Percentiles rank a stretch among this genome's conserved stretches.
These are phyloP conservation scores for Enteromius viviparus DNA, from an alignment of 2,797 vertebrate genomes.

Conservation along the genomic window DNA sequence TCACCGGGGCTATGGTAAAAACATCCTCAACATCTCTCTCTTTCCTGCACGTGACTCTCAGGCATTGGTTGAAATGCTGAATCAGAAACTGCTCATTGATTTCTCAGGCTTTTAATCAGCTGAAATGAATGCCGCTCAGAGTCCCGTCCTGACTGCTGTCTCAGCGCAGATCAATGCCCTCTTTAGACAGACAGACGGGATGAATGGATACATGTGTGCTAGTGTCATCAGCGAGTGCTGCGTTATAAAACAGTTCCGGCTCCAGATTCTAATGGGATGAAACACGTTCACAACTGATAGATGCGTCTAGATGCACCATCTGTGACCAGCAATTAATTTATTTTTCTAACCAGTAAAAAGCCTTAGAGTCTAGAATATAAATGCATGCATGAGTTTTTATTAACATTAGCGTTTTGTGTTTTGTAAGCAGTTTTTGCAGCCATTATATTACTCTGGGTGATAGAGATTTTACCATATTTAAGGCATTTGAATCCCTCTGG, in stretches of 20 bases:
- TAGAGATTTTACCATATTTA: background rate
- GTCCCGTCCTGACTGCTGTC: slow-evolving; percentile 55
- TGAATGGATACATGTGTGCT: slow-evolving; percentile 20
- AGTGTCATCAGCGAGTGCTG: slow-evolving; percentile 9
- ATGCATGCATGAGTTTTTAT: background rate
- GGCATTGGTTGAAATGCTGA: slow-evolving; percentile 49
- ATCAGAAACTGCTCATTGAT: slow-evolving; percentile 70
- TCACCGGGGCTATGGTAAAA: slow-evolving; percentile 79
- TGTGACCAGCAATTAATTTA: background rate
- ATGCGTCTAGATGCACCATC: background rate
- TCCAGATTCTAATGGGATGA: background rate
- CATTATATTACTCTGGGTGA: background rate
- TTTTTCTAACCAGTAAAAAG: background rate
- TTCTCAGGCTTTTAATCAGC: slow-evolving; percentile 62
- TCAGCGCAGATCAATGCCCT: slow-evolving; percentile 51
- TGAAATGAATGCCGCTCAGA: slow-evolving; percentile 63
- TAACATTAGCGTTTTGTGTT: background rate
- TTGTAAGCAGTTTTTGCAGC: background rate
- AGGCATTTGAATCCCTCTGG: background rate
- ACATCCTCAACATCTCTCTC: slow-evolving; percentile 2
- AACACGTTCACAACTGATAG: background rate
- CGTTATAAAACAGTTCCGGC: background rate
- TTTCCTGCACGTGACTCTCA: background rate
- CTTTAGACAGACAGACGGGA: slow-evolving; percentile 45
- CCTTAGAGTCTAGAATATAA: background rate